Evolutionary conservation across 2,888 invertebrate genomes (phyloP).

Genomic region (Cryptocephalus moraei): DNA sequence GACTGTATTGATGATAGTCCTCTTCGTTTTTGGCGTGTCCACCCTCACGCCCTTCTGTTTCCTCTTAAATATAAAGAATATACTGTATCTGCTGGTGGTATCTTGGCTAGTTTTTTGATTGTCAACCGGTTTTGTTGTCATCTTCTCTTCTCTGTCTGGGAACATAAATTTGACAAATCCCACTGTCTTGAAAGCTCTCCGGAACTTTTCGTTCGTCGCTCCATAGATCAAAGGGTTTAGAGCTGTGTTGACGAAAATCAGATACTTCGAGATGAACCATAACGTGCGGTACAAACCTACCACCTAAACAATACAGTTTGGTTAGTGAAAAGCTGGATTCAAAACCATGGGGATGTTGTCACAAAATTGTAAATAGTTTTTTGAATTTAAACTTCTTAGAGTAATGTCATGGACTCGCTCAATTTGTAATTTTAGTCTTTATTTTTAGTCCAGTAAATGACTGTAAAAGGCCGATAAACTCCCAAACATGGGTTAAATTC

Average conservation of each 20-base stretch:
- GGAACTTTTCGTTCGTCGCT: constrained; percentile 59
- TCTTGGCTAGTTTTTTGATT: constrained; percentile 10
- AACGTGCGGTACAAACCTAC: constrained; percentile 46
- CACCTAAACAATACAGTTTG: constrained; percentile 32
- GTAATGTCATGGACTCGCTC: too few relatives aligned
- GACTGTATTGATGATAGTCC: constrained; percentile 5
- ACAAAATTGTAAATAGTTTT: too few relatives aligned
- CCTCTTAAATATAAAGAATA: constrained; percentile 19
- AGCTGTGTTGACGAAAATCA: constrained; percentile 63
- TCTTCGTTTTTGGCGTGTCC: constrained; percentile 3
- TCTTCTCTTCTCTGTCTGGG: constrained; percentile 4
- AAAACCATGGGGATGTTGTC: too few relatives aligned
- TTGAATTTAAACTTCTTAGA: too few relatives aligned
- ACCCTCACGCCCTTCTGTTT: constrained; percentile 7
- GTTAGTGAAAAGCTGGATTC: too few relatives aligned
- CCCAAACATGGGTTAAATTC: too few relatives aligned
- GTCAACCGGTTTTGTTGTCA: constrained; percentile 5
- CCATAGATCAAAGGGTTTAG: constrained; percentile 72
- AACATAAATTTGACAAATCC: constrained; percentile 41
- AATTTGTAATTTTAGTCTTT: too few relatives aligned
- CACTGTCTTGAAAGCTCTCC: constrained; percentile 52
- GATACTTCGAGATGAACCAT: constrained; percentile 59
- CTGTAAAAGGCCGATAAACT: too few relatives aligned
- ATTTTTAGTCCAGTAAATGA: too few relatives aligned
- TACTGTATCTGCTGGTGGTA: constrained; percentile 10